Conservation (phyloP, 2,888 invertebrate genomes). For the Phlogophora meticulosa region DNA sequence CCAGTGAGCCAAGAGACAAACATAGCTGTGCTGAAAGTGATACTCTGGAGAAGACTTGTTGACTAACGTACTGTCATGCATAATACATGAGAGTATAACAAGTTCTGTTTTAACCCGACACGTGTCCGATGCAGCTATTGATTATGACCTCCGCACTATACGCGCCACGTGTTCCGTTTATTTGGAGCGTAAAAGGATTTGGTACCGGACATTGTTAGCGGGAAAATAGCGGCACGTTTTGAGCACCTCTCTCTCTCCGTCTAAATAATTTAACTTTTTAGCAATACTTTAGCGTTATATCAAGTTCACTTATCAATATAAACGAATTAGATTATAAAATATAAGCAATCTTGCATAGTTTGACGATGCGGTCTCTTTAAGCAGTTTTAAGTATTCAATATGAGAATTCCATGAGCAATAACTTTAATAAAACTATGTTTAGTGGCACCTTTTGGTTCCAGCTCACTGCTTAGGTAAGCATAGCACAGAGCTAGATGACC, state of each 20-base stretch:
- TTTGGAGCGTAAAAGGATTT: conserved; percentile 13
- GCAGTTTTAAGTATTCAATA: not conserved
- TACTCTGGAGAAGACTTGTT: conserved; percentile 16
- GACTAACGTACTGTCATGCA: conserved; percentile 24
- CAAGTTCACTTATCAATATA: not conserved
- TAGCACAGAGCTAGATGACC: conserved; percentile 52
- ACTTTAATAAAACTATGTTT: conserved; percentile 11
- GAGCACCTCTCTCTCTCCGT: not conserved
- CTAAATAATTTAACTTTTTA: not conserved
- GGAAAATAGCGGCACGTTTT: not conserved
- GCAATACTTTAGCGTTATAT: not conserved
- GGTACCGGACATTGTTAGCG: not conserved
- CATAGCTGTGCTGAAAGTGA: conserved; percentile 17
- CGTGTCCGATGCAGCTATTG: conserved; percentile 18
- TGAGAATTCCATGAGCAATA: conserved; percentile 1
- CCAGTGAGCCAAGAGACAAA: conserved; percentile 11
- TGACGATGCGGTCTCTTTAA: not conserved
- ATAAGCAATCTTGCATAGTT: not conserved
- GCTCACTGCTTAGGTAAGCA: conserved; percentile 45
- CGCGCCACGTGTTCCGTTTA: conserved; percentile 29
- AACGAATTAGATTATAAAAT: not conserved
- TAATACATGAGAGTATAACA: conserved; percentile 17
- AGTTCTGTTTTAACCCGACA: conserved; percentile 5
- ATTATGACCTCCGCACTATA: conserved; percentile 13
- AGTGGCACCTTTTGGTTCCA: conserved; percentile 17